Evolutionary conservation across 1,140 invertebrate genomes (phyloP).

Genomic region (Pararge aegeria): DNA sequence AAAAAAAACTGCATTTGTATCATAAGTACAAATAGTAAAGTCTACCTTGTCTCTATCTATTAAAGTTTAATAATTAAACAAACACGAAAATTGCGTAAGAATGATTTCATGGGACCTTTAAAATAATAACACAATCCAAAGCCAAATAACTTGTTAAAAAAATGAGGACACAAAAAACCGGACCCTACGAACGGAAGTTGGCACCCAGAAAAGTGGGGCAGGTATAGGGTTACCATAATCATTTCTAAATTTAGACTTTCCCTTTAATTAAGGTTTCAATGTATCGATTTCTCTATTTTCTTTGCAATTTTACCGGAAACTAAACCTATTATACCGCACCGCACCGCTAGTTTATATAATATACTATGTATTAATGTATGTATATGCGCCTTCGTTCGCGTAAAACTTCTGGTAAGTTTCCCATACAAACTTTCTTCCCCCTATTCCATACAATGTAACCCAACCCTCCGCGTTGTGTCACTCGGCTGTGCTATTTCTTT

Average conservation of each 20-base stretch:
- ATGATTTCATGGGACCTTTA: neutral
- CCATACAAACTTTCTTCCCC: no score
- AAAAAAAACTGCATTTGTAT: no score
- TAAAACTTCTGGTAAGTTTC: no score
- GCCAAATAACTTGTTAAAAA: constrained; percentile 11
- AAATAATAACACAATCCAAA: neutral
- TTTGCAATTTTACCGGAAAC: neutral
- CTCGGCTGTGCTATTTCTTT: no score
- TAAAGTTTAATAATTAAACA: no score
- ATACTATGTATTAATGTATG: no score
- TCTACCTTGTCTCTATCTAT: no score
- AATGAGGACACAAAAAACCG: constrained; percentile 29
- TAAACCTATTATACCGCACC: neutral
- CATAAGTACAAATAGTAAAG: no score
- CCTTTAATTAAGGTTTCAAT: neutral
- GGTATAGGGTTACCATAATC: constrained; percentile 4
- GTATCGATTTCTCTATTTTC: neutral
- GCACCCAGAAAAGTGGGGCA: constrained; percentile 33
- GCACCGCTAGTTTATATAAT: no score
- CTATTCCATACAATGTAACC: no score
- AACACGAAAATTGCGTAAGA: neutral
- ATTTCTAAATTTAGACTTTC: constrained; percentile 7
- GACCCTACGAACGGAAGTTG: constrained; percentile 34
- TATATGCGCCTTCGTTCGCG: no score
- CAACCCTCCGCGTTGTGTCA: no score